Base-by-base conservation (phyloP, 2,113 vertebrate genomes). In the Recurvirostra avosetta region DNA sequence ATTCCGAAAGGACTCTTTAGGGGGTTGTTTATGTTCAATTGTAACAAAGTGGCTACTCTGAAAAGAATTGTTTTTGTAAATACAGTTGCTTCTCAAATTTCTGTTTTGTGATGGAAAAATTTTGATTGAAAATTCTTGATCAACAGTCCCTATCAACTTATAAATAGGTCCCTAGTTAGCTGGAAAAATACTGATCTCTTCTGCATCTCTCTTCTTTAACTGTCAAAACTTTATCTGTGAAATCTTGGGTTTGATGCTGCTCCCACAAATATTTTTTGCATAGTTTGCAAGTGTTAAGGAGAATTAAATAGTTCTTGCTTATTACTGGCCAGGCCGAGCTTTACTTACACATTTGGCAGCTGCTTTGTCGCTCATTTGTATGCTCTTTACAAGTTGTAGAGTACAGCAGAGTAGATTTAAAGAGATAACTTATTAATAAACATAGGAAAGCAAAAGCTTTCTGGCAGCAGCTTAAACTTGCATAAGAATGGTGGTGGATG, bases 341-440 rank as follows among this genome's bases (percentile, higher is more conserved):
- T 95, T 88, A n/a, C 82, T 86, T 94, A 47, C 0, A 1, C 25
- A 36, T 78, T 93, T 94, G 79, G 88, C 75, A 96, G 72, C 83
- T 92, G 82, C 56, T 84, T 94, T 94, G 68, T 62, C 27, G 68
- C 67, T 86, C 72, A 71, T 91, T 78, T 91, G 63, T 91, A 45
- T 67, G 22, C 67, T 74, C 26, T 47, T 12, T 88, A n/a, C 63
- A 86, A 52, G 74, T 50, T 32, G 52, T 80, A 89, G 38, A 86
- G 75, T 20, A 6, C 58, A 88, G 75, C 43, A 59, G 65, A 59
- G 63, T 14, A 76, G 74, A 80, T 86, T 80, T 90, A 80, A 81
- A 95, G 94, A 75, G 67, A 71, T 9, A 80, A 43, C 32, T 96
- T 91, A 68, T 90, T 93, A 96, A 90, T 92, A 93, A 95, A 52